Evolutionary conservation across 37 sponge, comb jelly and placozoan genomes (phyloP).

Genomic region (Aplysina aerophoba): DNA sequence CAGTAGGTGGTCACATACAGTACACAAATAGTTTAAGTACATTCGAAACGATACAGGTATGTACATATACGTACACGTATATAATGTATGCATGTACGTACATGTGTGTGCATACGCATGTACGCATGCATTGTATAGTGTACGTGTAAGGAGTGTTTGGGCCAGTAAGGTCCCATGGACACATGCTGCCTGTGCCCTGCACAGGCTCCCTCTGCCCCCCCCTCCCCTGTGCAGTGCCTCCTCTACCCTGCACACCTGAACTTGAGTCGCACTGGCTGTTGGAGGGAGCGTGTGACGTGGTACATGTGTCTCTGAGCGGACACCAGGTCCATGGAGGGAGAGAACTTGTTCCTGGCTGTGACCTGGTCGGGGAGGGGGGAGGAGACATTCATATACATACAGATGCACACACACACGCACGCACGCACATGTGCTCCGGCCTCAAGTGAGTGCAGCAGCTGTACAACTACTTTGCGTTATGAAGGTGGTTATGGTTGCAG

Average conservation of each 20-base stretch:
- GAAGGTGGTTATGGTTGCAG: too few species aligned
- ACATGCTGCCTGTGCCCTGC: neutral
- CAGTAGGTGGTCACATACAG: too few species aligned
- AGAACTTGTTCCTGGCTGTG: conserved; percentile 52
- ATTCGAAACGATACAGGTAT: neutral
- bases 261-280: conserved; percentile 60
- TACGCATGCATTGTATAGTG: conserved; percentile 3
- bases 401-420: neutral
- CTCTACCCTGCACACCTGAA: conserved; percentile 58
- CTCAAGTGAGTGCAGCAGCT: too few species aligned
- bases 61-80: neutral
- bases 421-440: neutral
- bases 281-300: conserved; percentile 45
- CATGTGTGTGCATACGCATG: neutral
- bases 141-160: neutral
- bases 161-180: neutral
- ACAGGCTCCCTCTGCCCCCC: neutral
- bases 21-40: too few species aligned
- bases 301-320: conserved; percentile 70
- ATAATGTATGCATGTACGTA: neutral
- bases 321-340: conserved; percentile 56
- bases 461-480: too few species aligned
- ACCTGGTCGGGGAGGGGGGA: conserved; percentile 41
- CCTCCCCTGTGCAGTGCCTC: neutral
- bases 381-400: neutral